Evolutionary conservation across 2,113 vertebrate species (phyloP), one percentile per base, ranked within the genome.

Genomic region (Pangasianodon gigas): DNA sequence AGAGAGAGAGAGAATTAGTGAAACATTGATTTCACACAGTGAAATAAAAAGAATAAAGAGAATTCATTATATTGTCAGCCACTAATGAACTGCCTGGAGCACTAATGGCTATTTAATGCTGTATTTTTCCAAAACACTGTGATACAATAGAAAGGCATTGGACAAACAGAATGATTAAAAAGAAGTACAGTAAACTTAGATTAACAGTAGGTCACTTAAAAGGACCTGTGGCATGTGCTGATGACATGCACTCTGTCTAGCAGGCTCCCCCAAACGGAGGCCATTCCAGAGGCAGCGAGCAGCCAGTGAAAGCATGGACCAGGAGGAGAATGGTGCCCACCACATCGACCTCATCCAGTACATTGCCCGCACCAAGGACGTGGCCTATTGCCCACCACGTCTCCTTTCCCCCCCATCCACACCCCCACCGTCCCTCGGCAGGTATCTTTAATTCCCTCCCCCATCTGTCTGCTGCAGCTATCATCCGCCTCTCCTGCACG

Each of bases 231-330:
- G 81, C 21, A 83, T 79, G 41, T 62, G 19, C 3, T 80, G 46
- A 58, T 84, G 21, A 48, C 29, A 48, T 84, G 37, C 29, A 29
- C n/a, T 90, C 9, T 24, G 32, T 90, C 85, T 41, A 14, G 80
- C 92, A 97, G 98, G 98, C 21, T 99, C 98, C 1, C 98, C 98
- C 3, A 99, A 98, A 92, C 95, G 98, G 24, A 97, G 97, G 32
- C 98, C 98, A 92, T 99, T 99, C 93, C 98, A 99, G 94, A 96
- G 98, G 4, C 98, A 99, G 95, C 95, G 98, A 6, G 98, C 98
- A 0, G 98, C 98, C 93, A 99, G 98, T 0, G 98, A 99, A 94
- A 99, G 98, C 95, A 97, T 97, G 96, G 98, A 99, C 93, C 97
- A 97, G 91, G 97, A 98, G 29, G 96, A 97, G 88, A 96, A 95